Conservation (phyloP, 2,888 invertebrate genomes). For the Cantharis nigra region DNA sequence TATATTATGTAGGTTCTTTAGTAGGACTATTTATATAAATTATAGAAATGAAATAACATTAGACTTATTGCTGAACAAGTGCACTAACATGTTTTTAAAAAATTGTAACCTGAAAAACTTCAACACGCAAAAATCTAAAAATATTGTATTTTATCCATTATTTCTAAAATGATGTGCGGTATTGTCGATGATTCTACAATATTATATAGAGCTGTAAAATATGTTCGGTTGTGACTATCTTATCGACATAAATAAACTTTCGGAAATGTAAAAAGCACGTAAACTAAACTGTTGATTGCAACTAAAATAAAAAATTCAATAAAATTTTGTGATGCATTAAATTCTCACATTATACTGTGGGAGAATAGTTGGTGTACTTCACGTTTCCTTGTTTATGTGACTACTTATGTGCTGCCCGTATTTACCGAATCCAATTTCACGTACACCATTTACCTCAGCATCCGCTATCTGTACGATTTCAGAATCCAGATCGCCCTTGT, state of each 20-base stretch:
- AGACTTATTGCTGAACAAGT: no score
- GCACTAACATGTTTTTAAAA: no score
- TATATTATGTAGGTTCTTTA: no score
- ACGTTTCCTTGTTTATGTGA: slow-evolving; percentile 30
- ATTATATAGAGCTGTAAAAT: neutral
- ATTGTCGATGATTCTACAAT: neutral
- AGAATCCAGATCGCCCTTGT: slow-evolving; percentile 33
- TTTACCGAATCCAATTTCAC: slow-evolving; percentile 36
- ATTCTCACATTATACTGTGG: slow-evolving; percentile 3
- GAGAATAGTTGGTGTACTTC: slow-evolving; percentile 21
- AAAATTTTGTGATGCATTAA: neutral
- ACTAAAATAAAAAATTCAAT: neutral
- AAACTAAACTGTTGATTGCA: neutral
- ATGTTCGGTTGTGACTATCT: neutral
- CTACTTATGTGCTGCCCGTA: slow-evolving; percentile 33
- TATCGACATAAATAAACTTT: neutral
- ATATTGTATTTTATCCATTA: no score
- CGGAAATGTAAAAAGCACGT: neutral
- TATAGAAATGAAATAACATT: no score
- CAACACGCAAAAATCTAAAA: no score
- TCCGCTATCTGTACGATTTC: slow-evolving; percentile 30
- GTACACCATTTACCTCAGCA: slow-evolving; percentile 33
- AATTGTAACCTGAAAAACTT: no score
- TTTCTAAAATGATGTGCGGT: no score
- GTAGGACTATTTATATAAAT: no score